phyloP scores from a whole-genome alignment of 2,888 invertebrate species.

The Griposia aprilina region DNA sequence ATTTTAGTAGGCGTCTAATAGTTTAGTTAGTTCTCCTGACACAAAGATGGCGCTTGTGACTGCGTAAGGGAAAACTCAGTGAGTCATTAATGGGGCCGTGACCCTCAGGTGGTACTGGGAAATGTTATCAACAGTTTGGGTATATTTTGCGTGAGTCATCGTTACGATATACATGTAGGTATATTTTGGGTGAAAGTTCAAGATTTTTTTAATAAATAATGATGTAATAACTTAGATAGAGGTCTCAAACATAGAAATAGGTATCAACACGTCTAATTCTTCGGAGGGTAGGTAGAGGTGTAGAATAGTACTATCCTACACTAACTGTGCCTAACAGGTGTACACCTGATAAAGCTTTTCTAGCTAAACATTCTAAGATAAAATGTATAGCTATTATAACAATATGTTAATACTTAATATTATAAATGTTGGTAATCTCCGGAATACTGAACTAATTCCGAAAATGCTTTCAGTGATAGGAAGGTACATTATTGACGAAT shows the following conservation, averaged over 20 bases:
- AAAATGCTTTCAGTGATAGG: neutral
- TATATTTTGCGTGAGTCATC: slow-evolving; percentile 21
- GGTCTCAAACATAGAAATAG: neutral
- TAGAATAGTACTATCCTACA: too few relatives aligned
- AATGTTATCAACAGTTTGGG: slow-evolving; percentile 13
- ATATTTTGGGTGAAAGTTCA: neutral
- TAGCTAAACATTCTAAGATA: neutral
- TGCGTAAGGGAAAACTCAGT: neutral
- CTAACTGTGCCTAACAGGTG: neutral
- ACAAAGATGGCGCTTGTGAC: slow-evolving; percentile 31
- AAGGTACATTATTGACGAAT: neutral
- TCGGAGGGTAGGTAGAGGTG: neutral
- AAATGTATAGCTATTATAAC: neutral
- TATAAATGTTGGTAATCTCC: too few relatives aligned
- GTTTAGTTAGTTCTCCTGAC: neutral
- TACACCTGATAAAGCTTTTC: neutral
- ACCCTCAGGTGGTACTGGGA: slow-evolving; percentile 4
- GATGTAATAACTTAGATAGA: neutral
- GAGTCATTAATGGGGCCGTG: slow-evolving; percentile 13
- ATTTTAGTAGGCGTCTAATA: neutral
- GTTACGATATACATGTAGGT: too few relatives aligned
- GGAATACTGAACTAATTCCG: too few relatives aligned
- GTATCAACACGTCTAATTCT: neutral
- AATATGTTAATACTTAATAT: neutral
- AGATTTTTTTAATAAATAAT: too few relatives aligned